These are phyloP conservation scores for Falco rusticolus DNA, from an alignment of 2,797 vertebrate species.

Conservation along the genomic window DNA sequence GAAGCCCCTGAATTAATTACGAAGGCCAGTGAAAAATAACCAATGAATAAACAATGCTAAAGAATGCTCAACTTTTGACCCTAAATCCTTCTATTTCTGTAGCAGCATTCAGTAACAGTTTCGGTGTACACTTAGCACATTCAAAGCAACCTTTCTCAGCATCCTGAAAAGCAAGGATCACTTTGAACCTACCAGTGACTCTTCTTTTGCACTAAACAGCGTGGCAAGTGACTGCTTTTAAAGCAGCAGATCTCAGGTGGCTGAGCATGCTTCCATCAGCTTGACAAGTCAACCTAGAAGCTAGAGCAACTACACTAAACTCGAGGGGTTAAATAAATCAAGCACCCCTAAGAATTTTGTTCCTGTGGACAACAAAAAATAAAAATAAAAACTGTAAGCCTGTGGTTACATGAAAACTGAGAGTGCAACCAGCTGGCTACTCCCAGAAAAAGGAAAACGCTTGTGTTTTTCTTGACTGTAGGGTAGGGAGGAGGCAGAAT, in stretches of 20 bases:
- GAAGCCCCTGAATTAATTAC: constrained; percentile 66
- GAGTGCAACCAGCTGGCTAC: not conserved
- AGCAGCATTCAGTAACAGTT: constrained; percentile 37
- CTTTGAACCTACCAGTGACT: not conserved
- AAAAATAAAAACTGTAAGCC: not conserved
- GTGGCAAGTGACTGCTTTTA: not conserved
- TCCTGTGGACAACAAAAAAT: not conserved
- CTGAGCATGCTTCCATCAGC: not conserved
- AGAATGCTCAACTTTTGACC: constrained; percentile 61
- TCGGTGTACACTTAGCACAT: constrained; percentile 33
- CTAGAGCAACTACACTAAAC: not conserved
- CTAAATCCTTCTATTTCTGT: constrained; percentile 19
- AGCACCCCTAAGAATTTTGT: not conserved
- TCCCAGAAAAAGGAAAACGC: not conserved
- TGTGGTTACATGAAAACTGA: not conserved
- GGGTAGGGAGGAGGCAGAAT: constrained; percentile 7
- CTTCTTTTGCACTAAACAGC: not conserved
- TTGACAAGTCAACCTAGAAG: constrained; percentile 40
- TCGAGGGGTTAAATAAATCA: not conserved
- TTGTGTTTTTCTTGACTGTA: constrained; percentile 7
- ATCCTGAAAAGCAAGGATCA: constrained; percentile 34
- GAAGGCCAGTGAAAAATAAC: constrained; percentile 47
- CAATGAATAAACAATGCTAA: constrained; percentile 63
- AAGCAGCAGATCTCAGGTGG: constrained; percentile 37
- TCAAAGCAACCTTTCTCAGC: constrained; percentile 52